A percentile compares a stretch with the other conserved stretches of the same genome.
Evolutionary conservation across 1,140 invertebrate species (phyloP).

Genomic region (Heliconius eleuchia): DNA sequence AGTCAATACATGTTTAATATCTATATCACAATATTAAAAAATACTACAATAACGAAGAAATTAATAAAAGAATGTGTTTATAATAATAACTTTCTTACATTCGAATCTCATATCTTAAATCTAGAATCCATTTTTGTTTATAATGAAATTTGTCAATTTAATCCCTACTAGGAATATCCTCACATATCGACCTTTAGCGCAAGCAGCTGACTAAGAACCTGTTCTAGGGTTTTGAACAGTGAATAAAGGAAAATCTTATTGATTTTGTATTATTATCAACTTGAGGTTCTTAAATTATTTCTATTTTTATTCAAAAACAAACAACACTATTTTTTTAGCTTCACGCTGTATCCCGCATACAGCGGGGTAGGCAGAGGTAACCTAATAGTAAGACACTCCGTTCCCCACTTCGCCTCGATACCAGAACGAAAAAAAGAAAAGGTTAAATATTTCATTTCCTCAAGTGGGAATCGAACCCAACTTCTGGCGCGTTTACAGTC

Average conservation of each 20-base stretch:
- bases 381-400: no score
- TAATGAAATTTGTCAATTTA: background rate
- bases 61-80: background rate
- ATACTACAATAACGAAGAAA: background rate
- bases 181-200: background rate
- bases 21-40: no score
- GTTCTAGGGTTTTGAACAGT: slow-evolving; percentile 17
- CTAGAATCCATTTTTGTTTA: background rate
- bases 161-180: slow-evolving; percentile 2
- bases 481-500: no score
- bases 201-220: slow-evolving; percentile 3
- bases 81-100: background rate
- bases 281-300: background rate
- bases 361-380: no score
- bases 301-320: background rate
- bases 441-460: no score
- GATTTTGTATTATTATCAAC: background rate
- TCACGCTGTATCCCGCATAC: no score
- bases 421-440: no score
- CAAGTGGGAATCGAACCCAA: no score
- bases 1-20: no score
- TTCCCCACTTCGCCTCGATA: no score
- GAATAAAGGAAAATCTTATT: background rate
- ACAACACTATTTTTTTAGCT: no score
- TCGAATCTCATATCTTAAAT: background rate